Evolutionary conservation across 2,888 invertebrate species (phyloP), one percentile per base, ranked within the genome.

Genomic region (Athalia circularis): DNA sequence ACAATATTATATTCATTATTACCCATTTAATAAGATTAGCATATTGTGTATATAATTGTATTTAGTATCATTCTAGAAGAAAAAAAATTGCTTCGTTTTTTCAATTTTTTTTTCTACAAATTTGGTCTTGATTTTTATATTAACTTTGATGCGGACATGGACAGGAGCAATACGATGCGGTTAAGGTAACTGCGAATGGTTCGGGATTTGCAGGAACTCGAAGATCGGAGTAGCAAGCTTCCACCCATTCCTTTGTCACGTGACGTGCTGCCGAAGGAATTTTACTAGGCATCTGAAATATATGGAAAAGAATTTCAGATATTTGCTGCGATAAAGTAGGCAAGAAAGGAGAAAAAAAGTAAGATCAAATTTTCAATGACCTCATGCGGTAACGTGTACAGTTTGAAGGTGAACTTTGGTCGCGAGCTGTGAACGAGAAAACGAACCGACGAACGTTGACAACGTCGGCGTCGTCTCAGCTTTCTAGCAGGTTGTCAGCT

Each of bases 221-320:
- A 47, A 82, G 80, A 65, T 80, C 79, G 1, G 83, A 83, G 4
- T 79, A 85, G 0, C 83, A 82, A 15, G 80, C 80, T 0, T 88
- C 85, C 50, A 90, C 11, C 90, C 90, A 90, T 6, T 85, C 86
- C 54, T 85, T 81, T 47, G 80, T 84, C n/a, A 90, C 88, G 79
- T 88, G 90, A 11, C 85, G 84, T 5, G 85, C 87, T 9, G 80
- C 82, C 72, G 84, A 87, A 4, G 89, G 85, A 29, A 84, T 54
- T 15, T 81, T 82, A 4, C 74, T 74, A 11, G 79, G 78, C 54
- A 86, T 83, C 89, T 89, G 79, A 15, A 82, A 81, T 43, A 2
- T 29, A 29, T 29, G 29, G 29, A 80, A 62, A 62, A 1, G 13
- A 13, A 8, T 62, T 11, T 13, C 13, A 62, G 8, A n/a, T 13